Percentiles rank a stretch among this genome's conserved stretches.
These are phyloP conservation scores for Ophioderma brevispina DNA, from an alignment of 35 echinoderm and acorn worm genomes.

Conservation along the genomic window DNA sequence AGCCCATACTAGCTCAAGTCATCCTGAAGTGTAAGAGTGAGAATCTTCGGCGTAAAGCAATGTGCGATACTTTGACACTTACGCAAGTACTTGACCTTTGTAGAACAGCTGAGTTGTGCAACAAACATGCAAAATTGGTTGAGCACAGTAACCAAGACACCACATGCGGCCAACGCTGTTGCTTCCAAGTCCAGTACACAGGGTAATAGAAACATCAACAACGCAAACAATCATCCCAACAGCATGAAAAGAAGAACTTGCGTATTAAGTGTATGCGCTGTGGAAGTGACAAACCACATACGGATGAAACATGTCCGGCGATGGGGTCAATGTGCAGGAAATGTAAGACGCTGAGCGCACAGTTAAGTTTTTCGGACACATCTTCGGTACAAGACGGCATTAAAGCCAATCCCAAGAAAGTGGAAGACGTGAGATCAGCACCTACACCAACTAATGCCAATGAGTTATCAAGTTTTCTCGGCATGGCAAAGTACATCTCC, in stretches of 20 bases:
- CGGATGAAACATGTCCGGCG: too few species aligned
- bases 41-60: constrained; percentile 34
- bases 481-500: constrained; percentile 24
- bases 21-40: constrained; percentile 43
- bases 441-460: not conserved
- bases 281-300: too few species aligned
- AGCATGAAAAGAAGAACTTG: too few species aligned
- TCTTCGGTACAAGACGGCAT: constrained; percentile 10
- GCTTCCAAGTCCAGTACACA: too few species aligned
- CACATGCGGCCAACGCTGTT: too few species aligned
- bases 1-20: constrained; percentile 61
- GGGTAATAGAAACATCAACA: too few species aligned
- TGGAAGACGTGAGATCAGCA: constrained; percentile 5
- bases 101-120: too few species aligned
- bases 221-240: too few species aligned
- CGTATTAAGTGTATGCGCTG: too few species aligned
- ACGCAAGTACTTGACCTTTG: constrained; percentile 38
- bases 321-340: too few species aligned
- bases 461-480: not conserved
- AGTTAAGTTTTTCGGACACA: constrained; percentile 56
- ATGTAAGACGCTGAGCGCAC: constrained; percentile 4
- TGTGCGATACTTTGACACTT: constrained; percentile 44
- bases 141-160: too few species aligned
- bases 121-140: too few species aligned
- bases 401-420: constrained; percentile 17